Evolutionary conservation across 2,113 vertebrate genomes (phyloP).

Genomic region (Pseudolaguvia tuberculata): DNA sequence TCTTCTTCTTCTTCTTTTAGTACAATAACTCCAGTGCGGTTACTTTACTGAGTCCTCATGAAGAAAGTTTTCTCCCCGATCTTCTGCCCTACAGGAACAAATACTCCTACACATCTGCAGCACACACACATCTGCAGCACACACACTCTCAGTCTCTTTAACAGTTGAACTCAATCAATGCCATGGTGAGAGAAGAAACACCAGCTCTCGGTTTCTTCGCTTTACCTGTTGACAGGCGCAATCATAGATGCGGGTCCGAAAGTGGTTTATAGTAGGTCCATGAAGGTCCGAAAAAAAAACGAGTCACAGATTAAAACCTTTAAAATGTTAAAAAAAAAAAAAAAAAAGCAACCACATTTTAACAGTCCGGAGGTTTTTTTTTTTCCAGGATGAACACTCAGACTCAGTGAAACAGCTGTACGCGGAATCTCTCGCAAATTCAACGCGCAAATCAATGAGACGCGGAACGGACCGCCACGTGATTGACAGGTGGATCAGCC

Average conservation of each 20-base stretch:
- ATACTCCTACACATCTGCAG: slow-evolving; percentile 33
- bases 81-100: slow-evolving; percentile 1
- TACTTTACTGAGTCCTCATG: slow-evolving; percentile 39
- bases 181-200: not conserved
- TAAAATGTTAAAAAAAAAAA: not conserved
- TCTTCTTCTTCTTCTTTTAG: slow-evolving; percentile 18
- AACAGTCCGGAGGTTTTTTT: not conserved
- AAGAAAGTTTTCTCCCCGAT: slow-evolving; percentile 7
- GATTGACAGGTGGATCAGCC: slow-evolving; percentile 6
- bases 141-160: slow-evolving; percentile 4
- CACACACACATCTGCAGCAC: slow-evolving; percentile 35
- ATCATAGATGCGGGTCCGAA: slow-evolving; percentile 8
- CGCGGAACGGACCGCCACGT: not conserved
- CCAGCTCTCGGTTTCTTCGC: not conserved
- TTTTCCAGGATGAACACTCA: not conserved
- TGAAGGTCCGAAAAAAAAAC: not conserved
- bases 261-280: not conserved
- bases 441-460: slow-evolving; percentile 17
- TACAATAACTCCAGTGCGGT: slow-evolving; percentile 30
- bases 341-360: too few species aligned
- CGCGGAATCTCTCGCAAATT: not conserved
- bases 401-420: not conserved
- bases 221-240: slow-evolving; percentile 42
- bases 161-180: not conserved
- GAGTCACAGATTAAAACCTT: not conserved